These are phyloP conservation scores for Drosophila truncata DNA, from an alignment of 1,140 invertebrate genomes.

Conservation along the genomic window DNA sequence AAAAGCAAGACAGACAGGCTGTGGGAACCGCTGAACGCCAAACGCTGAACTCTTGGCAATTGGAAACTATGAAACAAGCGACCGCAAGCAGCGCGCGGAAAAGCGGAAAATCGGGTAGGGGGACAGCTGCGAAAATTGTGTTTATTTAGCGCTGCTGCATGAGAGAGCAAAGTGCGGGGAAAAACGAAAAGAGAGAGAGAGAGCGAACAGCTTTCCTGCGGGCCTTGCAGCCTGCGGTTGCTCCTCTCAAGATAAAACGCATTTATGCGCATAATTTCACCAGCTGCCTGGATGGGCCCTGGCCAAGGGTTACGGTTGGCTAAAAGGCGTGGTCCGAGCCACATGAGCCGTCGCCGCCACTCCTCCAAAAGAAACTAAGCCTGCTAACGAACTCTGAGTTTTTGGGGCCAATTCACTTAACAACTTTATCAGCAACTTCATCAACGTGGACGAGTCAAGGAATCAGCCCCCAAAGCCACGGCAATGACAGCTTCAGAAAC, in stretches of 20 bases:
- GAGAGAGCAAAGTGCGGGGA: constrained; percentile 11
- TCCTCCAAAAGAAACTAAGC: constrained; percentile 30
- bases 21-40: constrained; percentile 15
- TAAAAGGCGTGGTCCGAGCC: constrained; percentile 8
- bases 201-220: constrained; percentile 25
- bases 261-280: constrained; percentile 56
- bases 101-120: constrained; percentile 5
- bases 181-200: not conserved
- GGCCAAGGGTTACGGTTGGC: not conserved
- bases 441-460: constrained; percentile 30
- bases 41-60: constrained; percentile 58
- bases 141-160: constrained; percentile 67
- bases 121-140: constrained; percentile 65
- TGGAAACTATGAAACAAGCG: constrained; percentile 69
- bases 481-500: constrained; percentile 33
- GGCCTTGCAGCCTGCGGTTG: constrained; percentile 42
- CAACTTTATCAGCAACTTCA: constrained; percentile 68
- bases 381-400: constrained; percentile 43
- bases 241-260: constrained; percentile 38
- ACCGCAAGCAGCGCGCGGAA: constrained; percentile 44
- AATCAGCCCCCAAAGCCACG: constrained; percentile 14
- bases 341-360: no score
- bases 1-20: constrained; percentile 1
- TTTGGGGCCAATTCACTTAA: constrained; percentile 71
- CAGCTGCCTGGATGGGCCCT: not conserved